A percentile compares a stretch with the other conserved stretches of the same genome.
These are phyloP conservation scores for Siniperca knerii DNA, from an alignment of 2,113 vertebrate species.

Conservation along the genomic window DNA sequence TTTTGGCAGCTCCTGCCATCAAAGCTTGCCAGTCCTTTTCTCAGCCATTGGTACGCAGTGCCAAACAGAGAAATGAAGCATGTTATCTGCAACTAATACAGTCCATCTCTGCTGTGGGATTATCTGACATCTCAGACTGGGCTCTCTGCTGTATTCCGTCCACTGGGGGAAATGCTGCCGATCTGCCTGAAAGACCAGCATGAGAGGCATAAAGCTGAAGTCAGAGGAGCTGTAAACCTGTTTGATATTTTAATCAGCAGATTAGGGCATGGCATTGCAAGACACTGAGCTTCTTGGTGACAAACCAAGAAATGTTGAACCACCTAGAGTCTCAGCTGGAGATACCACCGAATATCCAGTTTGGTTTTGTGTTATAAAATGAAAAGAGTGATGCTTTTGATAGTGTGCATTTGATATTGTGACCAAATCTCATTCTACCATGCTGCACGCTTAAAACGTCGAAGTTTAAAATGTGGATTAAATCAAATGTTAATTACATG, in stretches of 20 bases:
- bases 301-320: conserved; percentile 24
- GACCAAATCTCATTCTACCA: not conserved
- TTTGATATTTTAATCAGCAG: conserved; percentile 52
- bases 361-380: not conserved
- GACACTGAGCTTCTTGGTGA: conserved; percentile 10
- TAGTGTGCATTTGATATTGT: not conserved
- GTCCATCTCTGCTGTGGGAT: conserved; percentile 65
- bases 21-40: conserved; percentile 57
- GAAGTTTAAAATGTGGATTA: conserved; percentile 8
- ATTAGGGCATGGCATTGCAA: conserved; percentile 12
- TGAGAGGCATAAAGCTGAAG: conserved; percentile 13
- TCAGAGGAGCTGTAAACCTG: conserved; percentile 30
- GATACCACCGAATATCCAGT: not conserved
- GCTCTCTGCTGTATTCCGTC: conserved; percentile 22
- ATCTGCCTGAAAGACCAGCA: conserved; percentile 22
- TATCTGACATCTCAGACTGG: conserved; percentile 59
- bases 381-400: not conserved
- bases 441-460: not conserved
- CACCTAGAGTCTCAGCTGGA: conserved; percentile 17
- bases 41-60: conserved; percentile 24
- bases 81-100: conserved; percentile 75
- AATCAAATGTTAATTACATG: conserved; percentile 23
- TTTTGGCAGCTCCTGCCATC: conserved; percentile 65
- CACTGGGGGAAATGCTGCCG: conserved; percentile 18
- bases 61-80: conserved; percentile 66